A percentile compares a stretch with the other conserved stretches of the same genome.
These are phyloP conservation scores for Ommatoiulus sabulosus DNA, from an alignment of 2,888 invertebrate genomes.

Conservation along the genomic window DNA sequence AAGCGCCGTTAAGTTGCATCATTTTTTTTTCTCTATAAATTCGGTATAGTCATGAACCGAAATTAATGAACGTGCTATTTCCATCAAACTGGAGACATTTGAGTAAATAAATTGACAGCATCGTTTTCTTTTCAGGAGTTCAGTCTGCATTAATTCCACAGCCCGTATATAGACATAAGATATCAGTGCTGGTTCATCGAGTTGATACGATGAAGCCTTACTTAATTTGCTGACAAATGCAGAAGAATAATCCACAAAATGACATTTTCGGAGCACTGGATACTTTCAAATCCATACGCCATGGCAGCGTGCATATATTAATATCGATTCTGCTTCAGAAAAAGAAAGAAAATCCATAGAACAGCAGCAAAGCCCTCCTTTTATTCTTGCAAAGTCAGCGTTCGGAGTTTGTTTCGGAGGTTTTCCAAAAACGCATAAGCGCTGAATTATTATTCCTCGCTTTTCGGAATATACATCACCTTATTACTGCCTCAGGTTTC, in stretches of 20 bases:
- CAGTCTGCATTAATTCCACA: background rate
- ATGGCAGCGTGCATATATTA: background rate
- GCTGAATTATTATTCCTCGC: constrained; percentile 22
- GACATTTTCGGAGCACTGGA: background rate
- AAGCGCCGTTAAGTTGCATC: too few species aligned
- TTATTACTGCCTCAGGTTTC: constrained; percentile 34
- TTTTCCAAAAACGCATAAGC: background rate
- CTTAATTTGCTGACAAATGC: constrained; percentile 34
- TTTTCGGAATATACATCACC: constrained; percentile 15
- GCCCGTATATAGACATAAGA: background rate
- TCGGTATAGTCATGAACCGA: background rate
- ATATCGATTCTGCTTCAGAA: background rate
- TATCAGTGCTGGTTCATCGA: background rate
- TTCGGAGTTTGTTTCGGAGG: background rate
- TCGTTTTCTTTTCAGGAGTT: background rate
- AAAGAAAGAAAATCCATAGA: constrained; percentile 1
- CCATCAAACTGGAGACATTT: background rate
- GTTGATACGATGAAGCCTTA: background rate
- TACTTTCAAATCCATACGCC: background rate
- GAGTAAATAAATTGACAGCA: background rate
- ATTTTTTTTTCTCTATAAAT: too few species aligned
- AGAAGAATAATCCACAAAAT: background rate
- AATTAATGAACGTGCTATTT: background rate
- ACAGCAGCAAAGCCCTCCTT: background rate
- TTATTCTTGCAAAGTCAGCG: background rate